phyloP scores from a whole-genome alignment of 2,797 vertebrate genomes.

The Columba guinea region DNA sequence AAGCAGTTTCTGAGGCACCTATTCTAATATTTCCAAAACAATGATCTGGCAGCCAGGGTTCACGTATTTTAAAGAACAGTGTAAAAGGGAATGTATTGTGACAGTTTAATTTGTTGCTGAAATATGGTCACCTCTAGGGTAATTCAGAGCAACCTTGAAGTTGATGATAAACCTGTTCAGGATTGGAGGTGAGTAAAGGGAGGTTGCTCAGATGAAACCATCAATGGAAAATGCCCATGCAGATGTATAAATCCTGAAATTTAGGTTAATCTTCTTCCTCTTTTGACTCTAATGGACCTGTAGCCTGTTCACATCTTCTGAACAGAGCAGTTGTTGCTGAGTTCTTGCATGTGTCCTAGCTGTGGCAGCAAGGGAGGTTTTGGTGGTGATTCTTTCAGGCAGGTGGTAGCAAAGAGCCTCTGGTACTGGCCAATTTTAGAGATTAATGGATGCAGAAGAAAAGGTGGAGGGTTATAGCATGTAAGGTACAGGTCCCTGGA shows the following conservation, averaged over 20 bases:
- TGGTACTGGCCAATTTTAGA: background rate
- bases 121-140: slow-evolving; percentile 12
- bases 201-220: background rate
- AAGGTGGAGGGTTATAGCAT: background rate
- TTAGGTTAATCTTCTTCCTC: background rate
- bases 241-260: background rate
- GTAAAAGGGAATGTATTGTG: background rate
- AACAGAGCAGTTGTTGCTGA: background rate
- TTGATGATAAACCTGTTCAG: background rate
- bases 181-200: background rate
- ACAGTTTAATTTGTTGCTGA: slow-evolving; percentile 46
- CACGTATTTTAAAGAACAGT: background rate
- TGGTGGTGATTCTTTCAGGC: background rate
- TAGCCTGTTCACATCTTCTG: background rate
- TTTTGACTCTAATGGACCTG: background rate
- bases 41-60: background rate
- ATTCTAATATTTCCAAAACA: slow-evolving; percentile 49
- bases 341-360: background rate
- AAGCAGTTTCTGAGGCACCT: background rate
- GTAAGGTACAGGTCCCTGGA: background rate
- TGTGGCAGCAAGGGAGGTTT: background rate
- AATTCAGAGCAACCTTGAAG: background rate
- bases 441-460: background rate
- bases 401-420: background rate
- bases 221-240: background rate